Percentiles rank a stretch among this genome's conserved stretches.
These are phyloP conservation scores for Coranthus polyacanthus DNA, from an alignment of 2,797 vertebrate species.

Conservation along the genomic window DNA sequence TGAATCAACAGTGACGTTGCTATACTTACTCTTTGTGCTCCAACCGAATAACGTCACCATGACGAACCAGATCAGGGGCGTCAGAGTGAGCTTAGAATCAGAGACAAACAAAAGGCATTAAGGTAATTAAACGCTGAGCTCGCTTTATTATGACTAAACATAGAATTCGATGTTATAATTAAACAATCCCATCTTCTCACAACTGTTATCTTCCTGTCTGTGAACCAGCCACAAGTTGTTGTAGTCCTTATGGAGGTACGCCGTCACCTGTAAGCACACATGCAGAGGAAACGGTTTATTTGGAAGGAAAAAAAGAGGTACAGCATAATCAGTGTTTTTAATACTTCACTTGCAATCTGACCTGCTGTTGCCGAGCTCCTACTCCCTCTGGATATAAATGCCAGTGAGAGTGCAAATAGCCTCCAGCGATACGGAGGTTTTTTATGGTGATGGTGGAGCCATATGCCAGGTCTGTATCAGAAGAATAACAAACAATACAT, in stretches of 20 bases:
- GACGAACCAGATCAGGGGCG: slow-evolving; percentile 89
- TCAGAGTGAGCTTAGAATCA: slow-evolving; percentile 77
- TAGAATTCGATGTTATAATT: not conserved
- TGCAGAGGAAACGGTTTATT: not conserved
- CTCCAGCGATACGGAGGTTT: slow-evolving; percentile 94
- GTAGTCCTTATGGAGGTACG: slow-evolving; percentile 96
- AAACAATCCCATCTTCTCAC: slow-evolving; percentile 78
- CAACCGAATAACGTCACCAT: slow-evolving; percentile 93
- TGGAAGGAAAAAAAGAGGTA: not conserved
- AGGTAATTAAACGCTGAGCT: not conserved
- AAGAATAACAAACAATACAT: not conserved
- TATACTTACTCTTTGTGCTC: slow-evolving; percentile 94
- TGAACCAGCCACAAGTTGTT: slow-evolving; percentile 98
- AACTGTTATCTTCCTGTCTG: slow-evolving; percentile 82
- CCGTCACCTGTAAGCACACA: slow-evolving; percentile 87
- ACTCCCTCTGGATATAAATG: slow-evolving; percentile 95
- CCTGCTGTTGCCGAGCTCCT: slow-evolving; percentile 96
- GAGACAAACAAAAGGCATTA: slow-evolving; percentile 6
- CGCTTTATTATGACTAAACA: not conserved
- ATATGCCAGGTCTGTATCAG: slow-evolving; percentile 90
- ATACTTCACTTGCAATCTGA: slow-evolving; percentile 57
- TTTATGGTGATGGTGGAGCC: slow-evolving; percentile 94
- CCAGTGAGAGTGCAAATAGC: slow-evolving; percentile 97
- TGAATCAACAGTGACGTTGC: not conserved
- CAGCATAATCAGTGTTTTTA: not conserved